Base-by-base conservation (phyloP, 2,888 invertebrate genomes). In the Epistrophe grossulariae region DNA sequence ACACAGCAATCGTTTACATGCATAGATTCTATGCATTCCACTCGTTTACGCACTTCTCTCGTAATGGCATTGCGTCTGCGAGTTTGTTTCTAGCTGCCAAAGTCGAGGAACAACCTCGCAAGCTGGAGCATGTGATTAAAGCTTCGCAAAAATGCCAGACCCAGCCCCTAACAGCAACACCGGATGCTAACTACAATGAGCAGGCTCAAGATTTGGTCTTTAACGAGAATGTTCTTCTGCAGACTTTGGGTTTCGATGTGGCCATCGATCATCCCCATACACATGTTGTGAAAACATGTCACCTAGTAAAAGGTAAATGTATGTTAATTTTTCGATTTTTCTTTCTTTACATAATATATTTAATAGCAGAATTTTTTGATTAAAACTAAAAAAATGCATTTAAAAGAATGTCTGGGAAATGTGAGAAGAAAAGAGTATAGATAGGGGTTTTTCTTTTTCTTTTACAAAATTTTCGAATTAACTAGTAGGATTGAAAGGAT, bases 1-100 rank as follows among this genome's bases (percentile, higher is more conserved):
- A 99, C 94, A 99, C 99, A 85, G 99, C 99, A 43, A 99, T 99
- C 91, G 99, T 99, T 78, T 99, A 99, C 92, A 99, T 99, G 99
- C 99, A 99, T 94, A 95, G 99, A 78, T 99, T 99, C 94, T 99
- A 99, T 94, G 98, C 99, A 94, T 99, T 98, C 94, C 99, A 99
- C 93, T 98, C 99, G 17, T 98, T 99, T 94, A 96, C 97, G 71
- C 97, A 97, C 92, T 99, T 99, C 93, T 98, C 98, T 93, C 96
- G 98, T 92, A 97, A 98, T 93, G 96, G 97, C 74, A 97, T 99
- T 92, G 98, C 99, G 11, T 96, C 98, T 6, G 98, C 99, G 6
- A 97, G 98, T 74, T 94, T 99, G 70, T 99, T 99, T 93, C 94
- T 99, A 89, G 99, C 99, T 84, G 99, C 99, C 88, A 99, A 99